Percentiles rank a stretch among this genome's conserved stretches.
phyloP scores from a whole-genome alignment of 2,797 vertebrate genomes.

The Girardinus metallicus region DNA sequence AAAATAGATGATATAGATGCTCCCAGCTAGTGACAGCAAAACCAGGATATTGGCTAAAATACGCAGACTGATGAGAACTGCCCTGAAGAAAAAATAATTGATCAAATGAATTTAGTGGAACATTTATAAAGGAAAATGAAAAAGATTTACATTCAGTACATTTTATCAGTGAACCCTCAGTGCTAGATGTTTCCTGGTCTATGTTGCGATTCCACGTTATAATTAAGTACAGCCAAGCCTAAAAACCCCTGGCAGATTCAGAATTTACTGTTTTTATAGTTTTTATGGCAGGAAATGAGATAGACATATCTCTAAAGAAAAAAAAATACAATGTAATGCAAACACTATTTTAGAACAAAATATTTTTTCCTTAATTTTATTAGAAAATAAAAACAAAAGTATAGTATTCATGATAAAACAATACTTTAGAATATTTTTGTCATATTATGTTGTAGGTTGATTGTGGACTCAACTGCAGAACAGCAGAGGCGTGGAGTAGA shows the following conservation, averaged over 20 bases:
- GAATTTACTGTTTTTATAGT: neutral
- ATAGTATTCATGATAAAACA: neutral
- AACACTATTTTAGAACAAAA: neutral
- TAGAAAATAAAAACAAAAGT: no score
- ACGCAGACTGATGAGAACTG: slow-evolving; percentile 90
- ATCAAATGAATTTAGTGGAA: neutral
- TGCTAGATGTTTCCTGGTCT: neutral
- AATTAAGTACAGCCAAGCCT: neutral
- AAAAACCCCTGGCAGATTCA: no score
- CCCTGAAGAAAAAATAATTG: slow-evolving; percentile 73
- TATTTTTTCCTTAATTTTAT: no score
- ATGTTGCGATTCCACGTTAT: neutral
- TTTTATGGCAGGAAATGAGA: neutral
- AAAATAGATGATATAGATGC: slow-evolving; percentile 99
- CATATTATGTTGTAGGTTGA: no score
- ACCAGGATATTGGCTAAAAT: slow-evolving; percentile 95
- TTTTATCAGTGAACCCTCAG: neutral
- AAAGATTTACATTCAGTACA: neutral
- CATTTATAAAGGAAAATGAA: neutral
- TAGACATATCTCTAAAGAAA: neutral
- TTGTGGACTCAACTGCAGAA: no score
- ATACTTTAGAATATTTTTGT: neutral
- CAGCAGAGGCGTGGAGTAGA: no score
- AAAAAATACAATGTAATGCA: neutral
- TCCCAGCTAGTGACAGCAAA: slow-evolving; percentile 93